Evolutionary conservation across 2,797 vertebrate species (phyloP).

Genomic region (Chiroxiphia lanceolata): DNA sequence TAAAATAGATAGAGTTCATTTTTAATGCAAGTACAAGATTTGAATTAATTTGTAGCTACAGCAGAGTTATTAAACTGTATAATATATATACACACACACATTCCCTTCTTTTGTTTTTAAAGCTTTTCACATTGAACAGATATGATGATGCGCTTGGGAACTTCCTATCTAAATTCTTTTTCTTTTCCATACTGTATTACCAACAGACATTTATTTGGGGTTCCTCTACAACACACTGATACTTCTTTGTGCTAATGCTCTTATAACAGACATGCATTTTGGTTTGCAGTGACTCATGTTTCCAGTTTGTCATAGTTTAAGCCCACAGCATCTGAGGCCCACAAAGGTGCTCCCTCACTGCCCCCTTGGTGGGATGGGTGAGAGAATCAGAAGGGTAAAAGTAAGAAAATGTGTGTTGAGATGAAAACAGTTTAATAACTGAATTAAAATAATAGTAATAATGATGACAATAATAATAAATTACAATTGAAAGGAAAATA

Average conservation of each 20-base stretch:
- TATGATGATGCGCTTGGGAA: not conserved
- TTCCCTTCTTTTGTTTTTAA: conserved; percentile 47
- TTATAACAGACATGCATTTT: not conserved
- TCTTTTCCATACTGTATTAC: not conserved
- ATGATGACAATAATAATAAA: not conserved
- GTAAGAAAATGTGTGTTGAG: not conserved
- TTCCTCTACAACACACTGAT: not conserved
- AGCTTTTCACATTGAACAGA: not conserved
- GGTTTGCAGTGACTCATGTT: not conserved
- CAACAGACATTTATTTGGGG: not conserved
- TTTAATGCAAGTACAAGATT: conserved; percentile 86
- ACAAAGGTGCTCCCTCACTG: not conserved
- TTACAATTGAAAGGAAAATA: not conserved
- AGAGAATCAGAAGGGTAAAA: not conserved
- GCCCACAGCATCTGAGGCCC: not conserved
- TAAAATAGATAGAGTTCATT: conserved; percentile 86
- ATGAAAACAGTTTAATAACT: not conserved
- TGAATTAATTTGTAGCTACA: conserved; percentile 83
- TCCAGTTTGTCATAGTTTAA: not conserved
- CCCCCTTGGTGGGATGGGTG: not conserved
- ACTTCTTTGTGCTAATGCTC: not conserved
- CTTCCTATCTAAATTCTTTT: not conserved
- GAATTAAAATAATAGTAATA: not conserved
- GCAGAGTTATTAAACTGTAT: conserved; percentile 75
- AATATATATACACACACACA: conserved; percentile 28